A percentile compares a stretch with the other conserved stretches of the same genome.
Evolutionary conservation across 2,888 invertebrate genomes (phyloP).

Genomic region (Prenolepis imparis): DNA sequence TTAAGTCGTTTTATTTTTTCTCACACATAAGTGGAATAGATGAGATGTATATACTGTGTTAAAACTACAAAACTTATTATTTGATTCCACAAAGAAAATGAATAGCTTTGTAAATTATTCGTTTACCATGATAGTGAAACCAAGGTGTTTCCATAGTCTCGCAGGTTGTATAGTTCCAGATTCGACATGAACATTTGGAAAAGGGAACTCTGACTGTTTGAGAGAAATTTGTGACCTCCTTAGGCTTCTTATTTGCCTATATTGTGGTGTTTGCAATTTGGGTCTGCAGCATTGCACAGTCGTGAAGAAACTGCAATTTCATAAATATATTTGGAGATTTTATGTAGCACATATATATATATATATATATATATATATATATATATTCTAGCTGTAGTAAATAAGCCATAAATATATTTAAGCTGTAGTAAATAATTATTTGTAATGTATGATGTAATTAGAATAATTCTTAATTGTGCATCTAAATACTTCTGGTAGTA

Average conservation of each 20-base stretch:
- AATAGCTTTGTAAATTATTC: background rate
- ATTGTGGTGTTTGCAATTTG: constrained; percentile 69
- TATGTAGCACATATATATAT: no score
- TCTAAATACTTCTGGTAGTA: background rate
- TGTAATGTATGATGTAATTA: constrained; percentile 56
- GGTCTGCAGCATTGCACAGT: constrained; percentile 71
- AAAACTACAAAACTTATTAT: background rate
- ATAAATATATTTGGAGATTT: constrained; percentile 3
- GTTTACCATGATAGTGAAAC: constrained; percentile 89
- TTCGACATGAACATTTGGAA: constrained; percentile 81
- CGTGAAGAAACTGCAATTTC: constrained; percentile 76
- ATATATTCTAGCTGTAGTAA: constrained; percentile 21
- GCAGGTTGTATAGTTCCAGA: constrained; percentile 86
- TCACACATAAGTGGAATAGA: background rate
- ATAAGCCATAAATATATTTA: background rate
- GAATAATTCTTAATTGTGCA: background rate
- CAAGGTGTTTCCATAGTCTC: constrained; percentile 88
- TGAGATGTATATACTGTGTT: background rate
- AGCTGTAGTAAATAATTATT: constrained; percentile 57
- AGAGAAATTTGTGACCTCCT: constrained; percentile 66
- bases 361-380: constrained; percentile 46
- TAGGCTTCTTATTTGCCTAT: constrained; percentile 75
- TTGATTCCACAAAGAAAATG: background rate
- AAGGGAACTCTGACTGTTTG: constrained; percentile 53
- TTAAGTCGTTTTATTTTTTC: background rate